Percentiles rank a stretch among this genome's conserved stretches.
These are phyloP conservation scores for Lumbricus terrestris DNA, from an alignment of 2,888 invertebrate genomes.

Conservation along the genomic window DNA sequence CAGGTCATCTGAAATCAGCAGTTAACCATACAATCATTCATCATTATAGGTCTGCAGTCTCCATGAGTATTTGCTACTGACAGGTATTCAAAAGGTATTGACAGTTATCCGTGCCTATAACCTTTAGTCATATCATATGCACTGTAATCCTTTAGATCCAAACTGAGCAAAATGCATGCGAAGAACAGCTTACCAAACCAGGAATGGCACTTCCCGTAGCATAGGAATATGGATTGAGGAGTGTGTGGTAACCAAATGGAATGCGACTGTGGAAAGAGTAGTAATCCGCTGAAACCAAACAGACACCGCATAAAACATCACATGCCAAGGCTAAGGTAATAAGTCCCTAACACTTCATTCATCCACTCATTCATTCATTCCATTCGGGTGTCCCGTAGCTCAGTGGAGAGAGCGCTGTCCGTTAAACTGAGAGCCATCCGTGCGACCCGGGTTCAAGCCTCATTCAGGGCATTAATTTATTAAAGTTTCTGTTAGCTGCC, in stretches of 20 bases:
- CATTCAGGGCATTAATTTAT: too few relatives aligned
- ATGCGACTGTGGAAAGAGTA: neutral
- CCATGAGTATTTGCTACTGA: neutral
- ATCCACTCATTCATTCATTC: too few relatives aligned
- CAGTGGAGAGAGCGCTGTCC: too few relatives aligned
- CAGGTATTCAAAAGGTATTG: neutral
- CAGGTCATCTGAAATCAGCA: too few relatives aligned
- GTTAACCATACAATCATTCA: neutral
- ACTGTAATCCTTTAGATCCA: neutral
- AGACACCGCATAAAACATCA: too few relatives aligned
- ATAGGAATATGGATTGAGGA: slow-evolving; percentile 7
- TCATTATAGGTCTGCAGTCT: neutral
- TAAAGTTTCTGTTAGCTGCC: too few relatives aligned
- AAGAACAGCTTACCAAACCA: neutral
- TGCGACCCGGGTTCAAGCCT: too few relatives aligned
- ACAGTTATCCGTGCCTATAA: neutral
- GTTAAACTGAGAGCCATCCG: too few relatives aligned
- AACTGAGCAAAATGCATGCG: neutral
- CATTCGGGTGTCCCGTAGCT: too few relatives aligned
- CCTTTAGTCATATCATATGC: neutral
- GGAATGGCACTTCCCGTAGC: slow-evolving; percentile 5
- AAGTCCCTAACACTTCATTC: too few relatives aligned
- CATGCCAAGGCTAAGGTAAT: too few relatives aligned
- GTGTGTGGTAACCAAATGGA: neutral
- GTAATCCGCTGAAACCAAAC: neutral